Base-by-base conservation (phyloP, 2,888 invertebrate genomes). In the Dastarcus helophoroides region DNA sequence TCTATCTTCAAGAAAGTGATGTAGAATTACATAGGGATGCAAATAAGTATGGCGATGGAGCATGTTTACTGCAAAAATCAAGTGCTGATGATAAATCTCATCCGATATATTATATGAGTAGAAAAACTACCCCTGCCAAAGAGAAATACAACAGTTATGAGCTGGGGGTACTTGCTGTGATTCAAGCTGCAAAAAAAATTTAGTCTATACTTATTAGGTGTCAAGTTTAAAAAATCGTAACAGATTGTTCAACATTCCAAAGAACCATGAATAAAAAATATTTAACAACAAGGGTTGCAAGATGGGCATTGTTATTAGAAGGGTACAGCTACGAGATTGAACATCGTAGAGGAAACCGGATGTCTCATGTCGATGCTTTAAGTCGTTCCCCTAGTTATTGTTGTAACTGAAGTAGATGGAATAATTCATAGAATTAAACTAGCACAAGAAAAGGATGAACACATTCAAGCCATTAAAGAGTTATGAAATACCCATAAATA, bases 101-200 rank as follows among this genome's bases (percentile, higher is more conserved):
- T 28, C 53, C 50, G 1, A 41, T 55, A 2, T 45, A 47, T 23
- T 59, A 40, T 19, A 40, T 46, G 38, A 54, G 52, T 14, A 39
- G 39, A n/a, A 53, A 51, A 32, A 53, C 52, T 0, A 47, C 47
- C 0, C 36, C 38, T 3, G 44, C 49, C 5, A 48, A 56, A 37
- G 37, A 41, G 17, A 47, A 44, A 29, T 54, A 50, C 25, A 29
- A 33, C 9, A 50, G 53, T 16, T 58, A 55, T 31, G 53, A 56
- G 22, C 32, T 59, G 3, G 54, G 58, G 41, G 49, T 53, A 3
- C 31, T 56, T 4, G 54, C 51, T 0, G 39, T 56, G 4, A 41
- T 55, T n/a, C 3, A 34, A 49, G 37, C 46, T 53, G 1, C 23
- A 54, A 1, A 50, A 51, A 17, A 53, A 50, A 26, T 55, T 54